Evolutionary conservation across 2,797 vertebrate genomes (phyloP).

Genomic region (Phaenicophaeus curvirostris): DNA sequence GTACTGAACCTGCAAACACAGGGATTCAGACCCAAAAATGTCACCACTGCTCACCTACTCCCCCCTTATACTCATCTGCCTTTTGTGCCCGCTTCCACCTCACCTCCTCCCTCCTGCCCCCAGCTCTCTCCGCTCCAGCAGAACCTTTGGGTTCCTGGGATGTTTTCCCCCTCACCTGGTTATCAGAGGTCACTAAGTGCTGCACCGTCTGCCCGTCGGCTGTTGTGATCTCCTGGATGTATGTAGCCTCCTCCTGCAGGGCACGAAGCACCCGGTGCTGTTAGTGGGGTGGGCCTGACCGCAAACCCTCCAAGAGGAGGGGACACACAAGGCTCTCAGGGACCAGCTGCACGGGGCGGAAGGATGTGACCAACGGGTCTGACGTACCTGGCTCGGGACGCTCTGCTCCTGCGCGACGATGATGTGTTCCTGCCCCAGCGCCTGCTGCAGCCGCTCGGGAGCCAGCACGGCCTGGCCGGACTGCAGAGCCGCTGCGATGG

Average conservation of each 20-base stretch:
- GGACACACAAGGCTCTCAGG: rapidly evolving
- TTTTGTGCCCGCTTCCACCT: neutral
- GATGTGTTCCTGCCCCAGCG: slow-evolving; percentile 91
- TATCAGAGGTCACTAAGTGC: slow-evolving; percentile 93
- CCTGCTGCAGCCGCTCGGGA: slow-evolving; percentile 86
- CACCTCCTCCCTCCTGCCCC: no score
- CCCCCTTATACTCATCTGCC: neutral
- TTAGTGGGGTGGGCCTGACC: neutral
- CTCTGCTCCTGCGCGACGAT: slow-evolving; percentile 91
- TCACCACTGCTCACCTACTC: rapidly evolving
- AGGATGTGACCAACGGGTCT: rapidly evolving
- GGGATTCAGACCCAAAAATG: neutral
- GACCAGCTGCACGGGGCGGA: rapidly evolving
- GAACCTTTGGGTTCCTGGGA: rapidly evolving
- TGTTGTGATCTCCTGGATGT: slow-evolving; percentile 97
- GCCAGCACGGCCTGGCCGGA: slow-evolving; percentile 85
- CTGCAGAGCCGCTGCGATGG: slow-evolving; percentile 82
- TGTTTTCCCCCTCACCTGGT: slow-evolving; percentile 80
- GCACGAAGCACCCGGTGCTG: neutral
- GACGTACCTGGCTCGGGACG: slow-evolving; percentile 85
- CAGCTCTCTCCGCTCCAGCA: neutral
- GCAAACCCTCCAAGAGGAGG: neutral
- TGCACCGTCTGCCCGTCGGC: slow-evolving; percentile 95
- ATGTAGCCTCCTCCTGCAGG: slow-evolving; percentile 90
- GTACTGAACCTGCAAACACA: slow-evolving; percentile 88